Base-by-base conservation (phyloP, 2,888 invertebrate species). In the Anoplius nigerrimus region DNA sequence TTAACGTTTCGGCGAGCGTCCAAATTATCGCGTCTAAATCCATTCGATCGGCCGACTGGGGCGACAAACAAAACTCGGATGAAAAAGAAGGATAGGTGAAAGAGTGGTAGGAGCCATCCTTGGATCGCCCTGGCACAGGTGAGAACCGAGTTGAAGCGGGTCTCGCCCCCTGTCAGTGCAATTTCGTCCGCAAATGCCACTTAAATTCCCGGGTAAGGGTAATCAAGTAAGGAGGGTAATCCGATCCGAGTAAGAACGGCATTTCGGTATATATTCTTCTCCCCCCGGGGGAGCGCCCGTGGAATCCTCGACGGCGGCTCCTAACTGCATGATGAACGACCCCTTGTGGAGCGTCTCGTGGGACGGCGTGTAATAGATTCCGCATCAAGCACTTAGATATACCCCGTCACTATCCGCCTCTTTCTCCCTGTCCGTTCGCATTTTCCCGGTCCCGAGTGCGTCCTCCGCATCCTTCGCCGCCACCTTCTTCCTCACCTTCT, bases 301-400 rank as follows among this genome's bases (percentile, higher is more conserved):
- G 55, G 54, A 54, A 61, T 66, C 61, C 51, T 46, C 20, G 56
- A 57, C 21, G 66, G 66, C 59, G 70, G 64, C 72, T 62, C 59
- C 63, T 69, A 72, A 69, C 76, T 69, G 69, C 69, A 74, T 63
- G 72, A 75, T 78, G 75, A 74, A 76, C 65, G 73, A 76, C 65
- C 70, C 55, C 24, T 34, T 21, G 0, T 11, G 42, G 62, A 62
- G 66, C 62, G 68, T 78, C 72, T 72, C 68, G 13, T 54, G 74
- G 68, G 72, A 72, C 63, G 54, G 55, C 66, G 69, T 22, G 20
- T 76, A 78, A 77, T 74, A 68, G 73, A 79, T 78, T 74, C 62
- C 69, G 59, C 71, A 74, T 80, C 72, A 72, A 68, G 66, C 67
- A 70, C 71, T 74, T 75, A 70, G 54, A 74, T 57, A 27, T 2